phyloP scores from a whole-genome alignment of 2,888 invertebrate species.

The Stenodera caucasica region DNA sequence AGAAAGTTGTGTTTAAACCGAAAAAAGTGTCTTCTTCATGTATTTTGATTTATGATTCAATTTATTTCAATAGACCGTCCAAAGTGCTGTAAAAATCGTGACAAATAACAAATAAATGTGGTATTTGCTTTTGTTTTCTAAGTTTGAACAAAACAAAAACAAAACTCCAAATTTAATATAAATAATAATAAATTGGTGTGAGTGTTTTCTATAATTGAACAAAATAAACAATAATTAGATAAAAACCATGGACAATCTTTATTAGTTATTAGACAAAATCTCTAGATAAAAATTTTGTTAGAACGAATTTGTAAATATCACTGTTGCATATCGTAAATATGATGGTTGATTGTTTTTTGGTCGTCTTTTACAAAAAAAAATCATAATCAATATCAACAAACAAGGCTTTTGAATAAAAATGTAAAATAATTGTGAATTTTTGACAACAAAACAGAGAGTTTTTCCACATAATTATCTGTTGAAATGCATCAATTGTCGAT shows the following conservation, averaged over 20 bases:
- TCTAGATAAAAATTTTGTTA: slow-evolving; percentile 10
- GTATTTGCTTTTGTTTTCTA: background rate
- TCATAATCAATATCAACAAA: background rate
- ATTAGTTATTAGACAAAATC: too few relatives aligned
- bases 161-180: slow-evolving; percentile 12
- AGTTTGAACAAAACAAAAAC: background rate
- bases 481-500: background rate
- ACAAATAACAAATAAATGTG: background rate
- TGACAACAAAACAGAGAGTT: background rate
- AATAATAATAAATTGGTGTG: slow-evolving; percentile 21
- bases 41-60: slow-evolving; percentile 13
- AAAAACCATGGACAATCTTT: slow-evolving; percentile 20
- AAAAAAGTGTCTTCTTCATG: slow-evolving; percentile 21
- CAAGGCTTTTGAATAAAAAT: slow-evolving; percentile 23
- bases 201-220: slow-evolving; percentile 25
- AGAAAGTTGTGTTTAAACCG: slow-evolving; percentile 79
- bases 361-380: background rate
- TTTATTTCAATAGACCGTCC: slow-evolving; percentile 37
- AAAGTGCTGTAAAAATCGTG: slow-evolving; percentile 25
- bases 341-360: slow-evolving; percentile 6
- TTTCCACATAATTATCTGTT: background rate
- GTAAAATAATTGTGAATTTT: background rate
- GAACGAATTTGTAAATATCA: slow-evolving; percentile 26
- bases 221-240: background rate
- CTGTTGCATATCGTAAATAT: slow-evolving; percentile 31